Conservation (phyloP, 1,140 invertebrate species). For the Philotrypesis tridentata region DNA sequence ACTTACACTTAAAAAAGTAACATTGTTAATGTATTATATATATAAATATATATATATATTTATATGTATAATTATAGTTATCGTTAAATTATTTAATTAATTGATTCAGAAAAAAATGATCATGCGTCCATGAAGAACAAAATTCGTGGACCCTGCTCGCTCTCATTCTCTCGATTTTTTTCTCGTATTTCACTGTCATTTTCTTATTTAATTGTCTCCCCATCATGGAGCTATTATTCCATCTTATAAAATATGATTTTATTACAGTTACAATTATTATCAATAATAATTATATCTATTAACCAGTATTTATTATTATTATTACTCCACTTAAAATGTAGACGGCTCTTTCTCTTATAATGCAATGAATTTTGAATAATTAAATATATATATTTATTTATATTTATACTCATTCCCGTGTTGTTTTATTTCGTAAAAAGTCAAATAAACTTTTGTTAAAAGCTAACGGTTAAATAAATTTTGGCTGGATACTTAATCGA, state of each 20-base stretch:
- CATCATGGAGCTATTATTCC: conserved; percentile 52
- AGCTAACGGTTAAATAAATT: neutral
- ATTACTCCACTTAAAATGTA: conserved; percentile 55
- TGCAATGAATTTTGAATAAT: neutral
- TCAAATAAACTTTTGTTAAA: neutral
- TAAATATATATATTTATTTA: neutral
- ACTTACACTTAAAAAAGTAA: conserved; percentile 43
- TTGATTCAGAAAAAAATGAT: conserved; percentile 48
- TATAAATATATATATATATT: conserved; percentile 38
- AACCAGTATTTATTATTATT: conserved; percentile 24
- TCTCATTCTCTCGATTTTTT: conserved; percentile 36
- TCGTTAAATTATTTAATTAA: conserved; percentile 20
- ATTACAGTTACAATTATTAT: conserved; percentile 60
- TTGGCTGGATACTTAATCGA: neutral
- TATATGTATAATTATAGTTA: conserved; percentile 11
- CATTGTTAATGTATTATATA: conserved; percentile 16
- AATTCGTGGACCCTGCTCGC: conserved; percentile 35
- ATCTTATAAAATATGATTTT: conserved; percentile 65
- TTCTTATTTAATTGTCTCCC: conserved; percentile 52
- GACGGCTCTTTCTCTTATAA: conserved; percentile 54
- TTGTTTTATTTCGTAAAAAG: neutral
- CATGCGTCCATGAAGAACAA: conserved; percentile 50
- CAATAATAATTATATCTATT: conserved; percentile 53
- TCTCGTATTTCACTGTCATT: conserved; percentile 26
- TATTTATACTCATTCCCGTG: neutral